Evolutionary conservation across 2,113 vertebrate species (phyloP).

Genomic region (Eulemur macaco): DNA sequence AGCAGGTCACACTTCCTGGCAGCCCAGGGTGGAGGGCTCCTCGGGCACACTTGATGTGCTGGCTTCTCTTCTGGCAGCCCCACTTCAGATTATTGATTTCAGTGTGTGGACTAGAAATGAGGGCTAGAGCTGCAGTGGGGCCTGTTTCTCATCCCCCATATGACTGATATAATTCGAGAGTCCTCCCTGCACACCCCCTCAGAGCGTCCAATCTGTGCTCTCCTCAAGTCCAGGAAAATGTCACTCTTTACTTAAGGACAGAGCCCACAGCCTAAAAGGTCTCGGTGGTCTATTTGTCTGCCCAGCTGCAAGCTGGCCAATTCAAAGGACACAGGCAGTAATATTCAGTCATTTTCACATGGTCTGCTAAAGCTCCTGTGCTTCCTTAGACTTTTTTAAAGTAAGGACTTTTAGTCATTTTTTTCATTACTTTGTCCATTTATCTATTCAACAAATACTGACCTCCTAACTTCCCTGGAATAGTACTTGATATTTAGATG

Average conservation of each 20-base stretch:
- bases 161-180: neutral
- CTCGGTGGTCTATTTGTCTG: neutral
- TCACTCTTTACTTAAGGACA: neutral
- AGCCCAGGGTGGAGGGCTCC: slow-evolving; percentile 9
- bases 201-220: neutral
- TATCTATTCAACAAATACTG: neutral
- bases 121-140: neutral
- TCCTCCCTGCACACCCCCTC: neutral
- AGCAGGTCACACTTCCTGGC: neutral
- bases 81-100: neutral
- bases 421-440: neutral
- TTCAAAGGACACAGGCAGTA: neutral
- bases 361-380: neutral
- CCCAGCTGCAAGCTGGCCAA: neutral
- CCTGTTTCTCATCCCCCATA: neutral
- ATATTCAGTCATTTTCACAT: neutral
- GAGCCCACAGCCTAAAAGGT: neutral
- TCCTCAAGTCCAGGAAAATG: neutral
- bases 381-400: neutral
- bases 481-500: neutral
- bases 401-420: neutral
- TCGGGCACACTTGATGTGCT: slow-evolving; percentile 54
- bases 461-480: neutral
- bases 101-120: neutral
- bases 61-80: slow-evolving; percentile 41